Evolutionary conservation across 2,888 invertebrate genomes (phyloP).

Genomic region (Perizoma flavofasciatum): DNA sequence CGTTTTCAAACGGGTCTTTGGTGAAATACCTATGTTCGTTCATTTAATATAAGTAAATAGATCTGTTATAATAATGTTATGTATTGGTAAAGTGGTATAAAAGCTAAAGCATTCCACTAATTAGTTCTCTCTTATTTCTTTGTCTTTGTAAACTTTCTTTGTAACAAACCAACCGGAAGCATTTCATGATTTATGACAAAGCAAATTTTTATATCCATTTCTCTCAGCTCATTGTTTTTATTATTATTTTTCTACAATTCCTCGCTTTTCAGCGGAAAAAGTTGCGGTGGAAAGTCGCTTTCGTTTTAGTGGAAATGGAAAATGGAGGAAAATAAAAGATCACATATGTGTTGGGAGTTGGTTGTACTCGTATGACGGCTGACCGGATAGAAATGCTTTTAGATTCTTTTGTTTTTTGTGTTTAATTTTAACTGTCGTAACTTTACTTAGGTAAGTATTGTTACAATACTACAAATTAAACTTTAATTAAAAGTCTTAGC

Average conservation of each 20-base stretch:
- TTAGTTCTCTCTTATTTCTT: constrained; percentile 53
- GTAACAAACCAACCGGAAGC: constrained; percentile 76
- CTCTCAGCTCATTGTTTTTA: constrained; percentile 74
- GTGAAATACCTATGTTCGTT: no score
- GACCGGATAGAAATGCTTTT: constrained; percentile 55
- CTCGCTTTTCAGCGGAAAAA: constrained; percentile 73
- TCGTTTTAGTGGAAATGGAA: constrained; percentile 77
- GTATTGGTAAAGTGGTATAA: constrained; percentile 18
- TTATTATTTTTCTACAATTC: constrained; percentile 71
- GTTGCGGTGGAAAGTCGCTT: constrained; percentile 76
- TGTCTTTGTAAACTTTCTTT: constrained; percentile 74
- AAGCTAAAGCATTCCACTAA: constrained; percentile 41
- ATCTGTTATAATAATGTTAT: not conserved
- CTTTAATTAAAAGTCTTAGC: no score
- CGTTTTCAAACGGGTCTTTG: no score
- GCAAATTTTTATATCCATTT: constrained; percentile 81
- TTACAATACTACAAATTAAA: no score
- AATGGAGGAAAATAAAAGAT: constrained; percentile 72
- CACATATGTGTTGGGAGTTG: constrained; percentile 67
- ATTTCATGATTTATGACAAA: constrained; percentile 81
- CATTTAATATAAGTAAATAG: no score
- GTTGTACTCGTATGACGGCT: constrained; percentile 33
- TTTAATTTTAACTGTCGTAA: constrained; percentile 6
- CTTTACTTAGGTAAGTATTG: no score
- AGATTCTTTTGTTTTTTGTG: constrained; percentile 51